These are phyloP conservation scores for Zaprionus taronus DNA, from an alignment of 1,140 invertebrate species.

Conservation along the genomic window DNA sequence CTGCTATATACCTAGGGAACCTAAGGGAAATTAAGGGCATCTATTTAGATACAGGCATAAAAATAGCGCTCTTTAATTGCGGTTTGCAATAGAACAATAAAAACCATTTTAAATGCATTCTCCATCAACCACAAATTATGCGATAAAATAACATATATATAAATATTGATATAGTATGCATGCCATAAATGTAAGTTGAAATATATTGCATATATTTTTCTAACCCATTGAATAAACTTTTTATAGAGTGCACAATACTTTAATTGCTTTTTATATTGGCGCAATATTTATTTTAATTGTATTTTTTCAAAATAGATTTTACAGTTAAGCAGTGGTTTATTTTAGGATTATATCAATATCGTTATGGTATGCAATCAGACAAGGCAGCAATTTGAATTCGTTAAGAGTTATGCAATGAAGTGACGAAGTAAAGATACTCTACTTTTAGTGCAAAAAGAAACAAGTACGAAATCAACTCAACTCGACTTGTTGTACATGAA, in stretches of 20 bases:
- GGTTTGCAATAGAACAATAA: neutral
- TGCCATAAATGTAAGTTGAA: neutral
- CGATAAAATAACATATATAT: constrained; percentile 3
- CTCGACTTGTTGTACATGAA: neutral
- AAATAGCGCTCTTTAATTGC: constrained; percentile 2
- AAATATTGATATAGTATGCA: neutral
- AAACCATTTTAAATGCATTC: neutral
- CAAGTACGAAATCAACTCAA: no score
- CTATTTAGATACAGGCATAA: neutral
- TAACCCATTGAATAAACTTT: constrained; percentile 5
- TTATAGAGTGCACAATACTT: constrained; percentile 22
- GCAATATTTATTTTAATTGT: constrained; percentile 25
- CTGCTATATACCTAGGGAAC: no score
- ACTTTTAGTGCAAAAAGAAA: neutral
- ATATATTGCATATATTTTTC: constrained; percentile 9
- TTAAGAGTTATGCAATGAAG: neutral
- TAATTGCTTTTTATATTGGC: constrained; percentile 27
- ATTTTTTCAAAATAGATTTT: constrained; percentile 1
- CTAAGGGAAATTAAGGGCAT: neutral
- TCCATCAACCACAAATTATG: constrained; percentile 1
- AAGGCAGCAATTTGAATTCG: neutral
- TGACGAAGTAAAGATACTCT: neutral
- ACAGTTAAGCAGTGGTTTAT: neutral
- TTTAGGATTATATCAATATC: neutral
- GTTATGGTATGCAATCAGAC: neutral